Conservation (phyloP, 2,113 vertebrate species). For the Psettodes erumei region DNA sequence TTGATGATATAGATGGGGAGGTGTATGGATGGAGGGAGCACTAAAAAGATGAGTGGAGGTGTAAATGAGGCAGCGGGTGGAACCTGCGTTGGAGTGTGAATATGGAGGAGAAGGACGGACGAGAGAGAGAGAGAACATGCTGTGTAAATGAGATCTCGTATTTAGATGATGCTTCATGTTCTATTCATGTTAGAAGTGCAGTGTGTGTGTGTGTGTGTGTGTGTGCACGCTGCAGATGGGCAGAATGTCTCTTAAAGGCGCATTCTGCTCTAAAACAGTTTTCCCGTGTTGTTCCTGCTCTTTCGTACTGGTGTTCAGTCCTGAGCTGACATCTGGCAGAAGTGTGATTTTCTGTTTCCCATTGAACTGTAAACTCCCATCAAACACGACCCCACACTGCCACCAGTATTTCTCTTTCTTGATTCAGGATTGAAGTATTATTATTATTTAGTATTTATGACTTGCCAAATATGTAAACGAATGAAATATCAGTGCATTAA, state of each 20-base stretch:
- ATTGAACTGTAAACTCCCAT: neutral
- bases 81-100: neutral
- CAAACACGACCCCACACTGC: too few relatives aligned
- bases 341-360: neutral
- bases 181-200: constrained; percentile 29
- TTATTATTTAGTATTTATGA: too few relatives aligned
- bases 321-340: neutral
- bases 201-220: constrained; percentile 9
- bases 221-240: neutral
- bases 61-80: constrained; percentile 30
- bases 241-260: constrained; percentile 22
- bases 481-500: too few relatives aligned
- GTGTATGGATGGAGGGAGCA: constrained; percentile 3
- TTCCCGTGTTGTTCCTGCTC: neutral
- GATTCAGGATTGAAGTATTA: too few relatives aligned
- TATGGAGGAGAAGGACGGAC: constrained; percentile 14
- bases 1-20: neutral
- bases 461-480: too few relatives aligned
- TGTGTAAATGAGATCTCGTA: constrained; percentile 25
- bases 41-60: constrained; percentile 26
- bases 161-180: constrained; percentile 30
- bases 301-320: neutral
- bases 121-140: neutral
- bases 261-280: neutral
- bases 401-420: too few relatives aligned